Conservation (phyloP, 2,797 vertebrate species). For the Anabacerthia variegaticeps region DNA sequence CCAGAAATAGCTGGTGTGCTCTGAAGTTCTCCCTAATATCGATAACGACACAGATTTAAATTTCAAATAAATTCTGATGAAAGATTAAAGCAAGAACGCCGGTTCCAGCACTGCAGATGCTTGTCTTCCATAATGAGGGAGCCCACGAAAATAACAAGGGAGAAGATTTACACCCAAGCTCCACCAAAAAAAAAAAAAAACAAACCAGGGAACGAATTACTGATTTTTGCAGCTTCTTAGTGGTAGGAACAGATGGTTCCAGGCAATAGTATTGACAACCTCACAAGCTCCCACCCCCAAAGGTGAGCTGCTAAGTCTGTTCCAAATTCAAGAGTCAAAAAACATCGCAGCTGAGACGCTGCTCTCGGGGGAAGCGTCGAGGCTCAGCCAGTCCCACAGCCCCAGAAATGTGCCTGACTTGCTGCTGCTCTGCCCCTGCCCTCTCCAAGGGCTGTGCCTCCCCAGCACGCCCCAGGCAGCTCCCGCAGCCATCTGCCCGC, state of each 20-base stretch:
- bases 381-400: not conserved
- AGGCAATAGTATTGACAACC: conserved; percentile 54
- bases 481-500: not conserved
- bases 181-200: not conserved
- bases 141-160: conserved; percentile 2
- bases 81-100: not conserved
- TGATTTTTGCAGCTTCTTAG: conserved; percentile 41
- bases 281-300: conserved; percentile 45
- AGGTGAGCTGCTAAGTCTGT: conserved; percentile 51
- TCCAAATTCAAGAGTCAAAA: conserved; percentile 36
- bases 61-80: not conserved
- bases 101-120: not conserved
- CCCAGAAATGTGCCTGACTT: not conserved
- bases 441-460: not conserved
- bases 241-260: conserved; percentile 50
- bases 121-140: not conserved
- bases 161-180: not conserved
- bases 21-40: not conserved
- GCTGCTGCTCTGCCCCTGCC: not conserved
- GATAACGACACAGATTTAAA: not conserved
- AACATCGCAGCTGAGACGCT: not conserved
- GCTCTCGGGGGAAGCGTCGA: accelerated
- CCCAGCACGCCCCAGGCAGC: accelerated
- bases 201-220: not conserved
- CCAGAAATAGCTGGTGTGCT: not conserved